Conservation (phyloP, 30 jellyfish, hydroid and myxozoan species). For the Chrysaora quinquecirrha region DNA sequence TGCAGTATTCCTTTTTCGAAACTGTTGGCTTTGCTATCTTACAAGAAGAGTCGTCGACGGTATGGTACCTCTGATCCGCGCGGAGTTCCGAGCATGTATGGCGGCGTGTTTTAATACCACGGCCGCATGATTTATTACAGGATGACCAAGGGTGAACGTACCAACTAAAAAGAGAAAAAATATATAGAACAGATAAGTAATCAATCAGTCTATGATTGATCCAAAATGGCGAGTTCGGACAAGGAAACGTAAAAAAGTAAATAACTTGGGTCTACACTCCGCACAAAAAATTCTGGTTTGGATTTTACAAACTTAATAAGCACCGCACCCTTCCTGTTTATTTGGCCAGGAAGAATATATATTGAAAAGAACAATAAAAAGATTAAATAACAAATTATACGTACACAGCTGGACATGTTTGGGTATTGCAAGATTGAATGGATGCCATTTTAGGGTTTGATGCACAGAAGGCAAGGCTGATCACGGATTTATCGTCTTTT, state of each 20-base stretch:
- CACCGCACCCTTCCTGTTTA: background rate
- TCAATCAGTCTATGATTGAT: background rate
- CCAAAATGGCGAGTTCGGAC: too few species aligned
- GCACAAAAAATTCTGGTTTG: too few species aligned
- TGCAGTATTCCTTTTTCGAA: constrained; percentile 33
- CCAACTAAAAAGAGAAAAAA: constrained; percentile 55
- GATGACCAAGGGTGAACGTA: constrained; percentile 69
- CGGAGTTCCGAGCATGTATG: constrained; percentile 55
- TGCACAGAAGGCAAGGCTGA: constrained; percentile 53
- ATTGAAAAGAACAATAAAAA: background rate
- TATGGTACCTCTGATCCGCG: constrained; percentile 24
- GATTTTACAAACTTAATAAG: background rate
- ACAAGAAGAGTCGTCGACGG: constrained; percentile 42
- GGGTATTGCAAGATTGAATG: constrained; percentile 64
- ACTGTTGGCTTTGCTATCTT: constrained; percentile 22
- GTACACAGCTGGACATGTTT: constrained; percentile 85
- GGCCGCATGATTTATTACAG: constrained; percentile 84
- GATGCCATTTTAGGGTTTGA: constrained; percentile 13
- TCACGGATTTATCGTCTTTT: constrained; percentile 57
- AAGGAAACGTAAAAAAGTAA: too few species aligned
- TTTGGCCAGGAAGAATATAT: background rate
- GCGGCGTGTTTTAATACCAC: constrained; percentile 59
- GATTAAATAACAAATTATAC: constrained; percentile 3
- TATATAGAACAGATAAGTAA: background rate
- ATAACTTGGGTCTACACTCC: too few species aligned